A percentile compares a stretch with the other conserved stretches of the same genome.
Conservation (phyloP, 2,797 vertebrate species). For the Coracias cyanogaster region DNA sequence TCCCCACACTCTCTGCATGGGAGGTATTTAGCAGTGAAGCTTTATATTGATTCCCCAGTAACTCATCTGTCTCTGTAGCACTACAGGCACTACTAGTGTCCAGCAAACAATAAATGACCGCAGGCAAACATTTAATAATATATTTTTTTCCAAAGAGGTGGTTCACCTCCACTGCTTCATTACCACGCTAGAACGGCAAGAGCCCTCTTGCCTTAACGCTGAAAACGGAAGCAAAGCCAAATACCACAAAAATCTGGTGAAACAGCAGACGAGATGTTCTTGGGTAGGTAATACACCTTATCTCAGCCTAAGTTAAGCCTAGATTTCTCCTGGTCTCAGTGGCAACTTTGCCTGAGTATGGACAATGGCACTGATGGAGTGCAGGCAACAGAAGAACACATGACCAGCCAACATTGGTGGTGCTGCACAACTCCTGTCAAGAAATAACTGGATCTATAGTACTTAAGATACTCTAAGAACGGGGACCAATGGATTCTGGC, state of each 20-base stretch:
- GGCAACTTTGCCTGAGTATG: not conserved
- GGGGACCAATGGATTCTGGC: not conserved
- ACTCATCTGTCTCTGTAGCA: not conserved
- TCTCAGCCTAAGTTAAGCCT: not conserved
- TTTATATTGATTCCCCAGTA: not conserved
- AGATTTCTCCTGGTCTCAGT: not conserved
- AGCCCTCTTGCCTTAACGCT: not conserved
- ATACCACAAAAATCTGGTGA: not conserved
- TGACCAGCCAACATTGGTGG: not conserved
- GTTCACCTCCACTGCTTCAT: not conserved
- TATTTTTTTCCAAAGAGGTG: not conserved
- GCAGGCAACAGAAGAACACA: rapidly evolving
- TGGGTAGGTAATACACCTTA: not conserved
- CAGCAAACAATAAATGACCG: not conserved
- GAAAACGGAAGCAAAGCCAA: not conserved
- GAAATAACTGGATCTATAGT: not conserved
- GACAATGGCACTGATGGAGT: not conserved
- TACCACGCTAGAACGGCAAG: not conserved
- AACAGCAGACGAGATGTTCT: not conserved
- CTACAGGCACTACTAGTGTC: not conserved
- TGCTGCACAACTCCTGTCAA: not conserved
- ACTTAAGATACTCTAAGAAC: not conserved
- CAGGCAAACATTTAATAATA: not conserved
- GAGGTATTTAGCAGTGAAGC: not conserved
- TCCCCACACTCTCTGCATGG: not conserved